phyloP scores from a whole-genome alignment of 2,888 invertebrate genomes.

The Nycteola revayana region DNA sequence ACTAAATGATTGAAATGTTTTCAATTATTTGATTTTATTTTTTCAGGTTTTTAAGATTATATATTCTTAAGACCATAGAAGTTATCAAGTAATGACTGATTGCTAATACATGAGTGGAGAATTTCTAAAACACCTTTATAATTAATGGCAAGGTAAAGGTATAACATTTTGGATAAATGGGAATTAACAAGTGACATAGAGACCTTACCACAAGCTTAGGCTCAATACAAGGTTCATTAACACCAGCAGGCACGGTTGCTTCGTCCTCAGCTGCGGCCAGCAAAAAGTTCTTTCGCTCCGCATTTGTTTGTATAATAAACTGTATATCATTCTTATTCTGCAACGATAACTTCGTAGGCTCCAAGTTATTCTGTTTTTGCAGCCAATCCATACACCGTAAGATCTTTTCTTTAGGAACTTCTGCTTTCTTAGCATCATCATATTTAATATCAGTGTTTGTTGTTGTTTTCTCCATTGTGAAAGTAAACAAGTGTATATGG shows the following conservation, averaged over 20 bases:
- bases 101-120: no score
- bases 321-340: slow-evolving; percentile 69
- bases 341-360: slow-evolving; percentile 51
- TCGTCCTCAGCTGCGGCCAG: slow-evolving; percentile 62
- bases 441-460: neutral
- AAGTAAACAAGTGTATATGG: no score
- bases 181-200: no score
- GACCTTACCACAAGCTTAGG: slow-evolving; percentile 54
- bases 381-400: slow-evolving; percentile 67
- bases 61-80: no score
- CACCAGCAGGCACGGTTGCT: slow-evolving; percentile 60
- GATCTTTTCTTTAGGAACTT: slow-evolving; percentile 35
- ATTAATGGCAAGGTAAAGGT: no score
- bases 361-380: slow-evolving; percentile 60
- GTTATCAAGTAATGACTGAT: no score
- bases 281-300: slow-evolving; percentile 61
- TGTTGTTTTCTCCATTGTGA: slow-evolving; percentile 7
- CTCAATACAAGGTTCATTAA: slow-evolving; percentile 49
- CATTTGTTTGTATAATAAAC: slow-evolving; percentile 65
- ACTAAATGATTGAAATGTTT: no score
- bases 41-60: no score
- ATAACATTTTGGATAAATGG: no score
- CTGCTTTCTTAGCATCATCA: slow-evolving; percentile 5
- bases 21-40: no score
- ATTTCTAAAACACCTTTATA: no score